Base-by-base conservation (phyloP, 2,888 invertebrate genomes). In the Itoplectis maculator region DNA sequence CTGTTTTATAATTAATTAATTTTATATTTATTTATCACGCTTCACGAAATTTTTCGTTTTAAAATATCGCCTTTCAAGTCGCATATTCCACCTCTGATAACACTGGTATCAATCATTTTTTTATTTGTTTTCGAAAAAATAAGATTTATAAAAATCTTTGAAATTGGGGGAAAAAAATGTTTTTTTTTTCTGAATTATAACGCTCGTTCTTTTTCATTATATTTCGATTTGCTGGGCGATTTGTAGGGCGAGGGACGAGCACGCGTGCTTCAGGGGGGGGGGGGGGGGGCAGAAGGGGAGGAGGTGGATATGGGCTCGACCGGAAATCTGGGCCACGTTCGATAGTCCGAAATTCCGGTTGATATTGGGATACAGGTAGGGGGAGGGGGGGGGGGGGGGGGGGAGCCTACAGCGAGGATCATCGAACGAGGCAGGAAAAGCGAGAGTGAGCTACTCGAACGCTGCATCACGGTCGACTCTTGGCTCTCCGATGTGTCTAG, bases 301-400 rank as follows among this genome's bases (percentile, higher is more conserved):
- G 65, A 13, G 37, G 51, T 51, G 72, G 81, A 42, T 42, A 15
- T 82, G 82, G 81, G 78, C 76, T 73, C 78, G 76, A 81, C 66
- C 79, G 77, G 78, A 73, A 77, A 81, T 81, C 72, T 79, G 51
- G 73, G 79, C 42, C 76, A 76, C 72, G 78, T 72, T 77, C 82
- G 83, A 84, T 82, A 78, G 79, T 82, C 78, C 81, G 79, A 81
- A 84, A 84, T 73, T 84, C 79, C 84, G 69, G 76, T 77, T 70
- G 56, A 18, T 76, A 20, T 35, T 45, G 61, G 63, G 61, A n/a
- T 18, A 49, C 73, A 79, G 29, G 11, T n/a, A 5, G 4, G 29
- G 54, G 9, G 23, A 2, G n/a, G n/a, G n/a, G n/a, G n/a, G n/a
- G n/a, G n/a, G n/a, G n/a, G n/a, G n/a, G n/a, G n/a, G n/a, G n/a